These are phyloP conservation scores for Synanthedon vespiformis DNA, from an alignment of 2,888 invertebrate species.

Conservation along the genomic window DNA sequence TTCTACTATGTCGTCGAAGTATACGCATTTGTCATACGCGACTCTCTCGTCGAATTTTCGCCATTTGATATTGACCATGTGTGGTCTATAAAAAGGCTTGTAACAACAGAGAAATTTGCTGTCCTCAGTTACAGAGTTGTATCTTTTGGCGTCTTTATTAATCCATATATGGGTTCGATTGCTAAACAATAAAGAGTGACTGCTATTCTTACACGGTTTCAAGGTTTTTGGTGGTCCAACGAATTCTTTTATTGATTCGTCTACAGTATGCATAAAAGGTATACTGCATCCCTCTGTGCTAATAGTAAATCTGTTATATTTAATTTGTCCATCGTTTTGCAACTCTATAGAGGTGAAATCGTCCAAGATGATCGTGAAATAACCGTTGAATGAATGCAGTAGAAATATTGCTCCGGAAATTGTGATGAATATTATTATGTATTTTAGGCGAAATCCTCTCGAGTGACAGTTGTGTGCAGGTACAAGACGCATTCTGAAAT, in stretches of 20 bases:
- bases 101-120: slow-evolving; percentile 68
- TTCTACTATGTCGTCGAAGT: slow-evolving; percentile 39
- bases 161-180: slow-evolving; percentile 69
- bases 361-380: too few relatives aligned
- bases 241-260: slow-evolving; percentile 53
- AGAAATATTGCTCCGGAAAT: too few relatives aligned
- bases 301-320: slow-evolving; percentile 37
- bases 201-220: slow-evolving; percentile 47
- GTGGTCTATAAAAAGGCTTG: slow-evolving; percentile 57
- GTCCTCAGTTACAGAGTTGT: slow-evolving; percentile 52
- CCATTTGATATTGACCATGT: slow-evolving; percentile 36
- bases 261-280: slow-evolving; percentile 69
- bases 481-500: too few relatives aligned
- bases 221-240: slow-evolving; percentile 46
- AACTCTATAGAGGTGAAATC: too few relatives aligned
- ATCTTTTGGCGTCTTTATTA: slow-evolving; percentile 34
- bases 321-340: too few relatives aligned
- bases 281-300: slow-evolving; percentile 73
- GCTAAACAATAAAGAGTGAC: slow-evolving; percentile 57
- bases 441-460: too few relatives aligned
- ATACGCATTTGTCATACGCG: slow-evolving; percentile 44
- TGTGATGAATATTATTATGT: too few relatives aligned
- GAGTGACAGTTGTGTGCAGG: too few relatives aligned
- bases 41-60: slow-evolving; percentile 39
- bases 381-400: too few relatives aligned